phyloP scores from a whole-genome alignment of 2,888 invertebrate species.

The Dynastes maya region DNA sequence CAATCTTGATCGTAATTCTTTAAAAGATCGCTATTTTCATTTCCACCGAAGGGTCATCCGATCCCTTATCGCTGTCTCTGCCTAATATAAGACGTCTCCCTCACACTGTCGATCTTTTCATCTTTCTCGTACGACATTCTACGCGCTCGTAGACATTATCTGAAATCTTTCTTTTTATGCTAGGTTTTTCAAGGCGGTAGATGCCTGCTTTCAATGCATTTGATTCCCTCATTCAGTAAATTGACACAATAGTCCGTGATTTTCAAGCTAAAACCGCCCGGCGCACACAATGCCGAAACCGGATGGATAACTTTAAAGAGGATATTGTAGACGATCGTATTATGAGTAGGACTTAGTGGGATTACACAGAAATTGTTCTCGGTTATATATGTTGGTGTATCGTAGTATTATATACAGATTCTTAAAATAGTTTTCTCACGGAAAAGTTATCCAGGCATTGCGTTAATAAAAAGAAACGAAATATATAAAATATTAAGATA shows the following conservation, averaged over 20 bases:
- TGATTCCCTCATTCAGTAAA: conserved; percentile 36
- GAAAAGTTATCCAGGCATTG: not conserved
- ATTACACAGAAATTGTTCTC: conserved; percentile 9
- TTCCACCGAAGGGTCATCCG: conserved; percentile 34
- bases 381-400: not conserved
- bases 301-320: conserved; percentile 19
- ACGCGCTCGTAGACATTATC: conserved; percentile 4
- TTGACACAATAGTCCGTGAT: conserved; percentile 37
- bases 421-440: not conserved
- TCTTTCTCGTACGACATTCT: not conserved
- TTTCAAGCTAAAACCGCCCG: conserved; percentile 22
- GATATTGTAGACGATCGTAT: conserved; percentile 2
- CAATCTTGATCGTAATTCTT: conserved; percentile 37
- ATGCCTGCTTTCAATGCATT: conserved; percentile 35
- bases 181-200: conserved; percentile 9
- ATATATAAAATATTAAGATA: too few species aligned
- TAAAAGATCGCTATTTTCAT: conserved; percentile 34
- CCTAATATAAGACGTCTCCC: conserved; percentile 21
- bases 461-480: too few species aligned
- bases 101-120: not conserved
- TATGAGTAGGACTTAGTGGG: conserved; percentile 7
- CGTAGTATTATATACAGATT: not conserved
- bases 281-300: conserved; percentile 12
- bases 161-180: conserved; percentile 1
- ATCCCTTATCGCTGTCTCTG: conserved; percentile 30